Conservation (phyloP, 2,888 invertebrate genomes). For the Metellina segmentata region DNA sequence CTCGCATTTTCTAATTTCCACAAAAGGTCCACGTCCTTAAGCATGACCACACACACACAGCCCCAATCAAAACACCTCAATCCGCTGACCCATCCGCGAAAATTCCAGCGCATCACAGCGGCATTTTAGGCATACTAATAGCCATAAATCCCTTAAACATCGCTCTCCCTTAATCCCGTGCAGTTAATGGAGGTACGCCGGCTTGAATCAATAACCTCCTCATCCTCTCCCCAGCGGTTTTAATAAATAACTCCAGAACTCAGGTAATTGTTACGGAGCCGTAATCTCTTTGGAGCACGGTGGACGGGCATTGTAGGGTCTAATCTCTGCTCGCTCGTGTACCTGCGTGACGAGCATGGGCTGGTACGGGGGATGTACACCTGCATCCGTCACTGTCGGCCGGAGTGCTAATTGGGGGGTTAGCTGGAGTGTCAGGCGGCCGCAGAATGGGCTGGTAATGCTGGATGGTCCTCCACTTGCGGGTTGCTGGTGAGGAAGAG, state of each 20-base stretch:
- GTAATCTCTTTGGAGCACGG: slow-evolving; percentile 51
- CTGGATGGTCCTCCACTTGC: not conserved
- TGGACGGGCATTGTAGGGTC: not conserved
- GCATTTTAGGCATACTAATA: slow-evolving; percentile 60
- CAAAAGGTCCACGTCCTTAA: not conserved
- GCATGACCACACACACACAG: not conserved
- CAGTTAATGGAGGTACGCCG: slow-evolving; percentile 13
- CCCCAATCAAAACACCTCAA: slow-evolving; percentile 39
- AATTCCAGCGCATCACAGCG: not conserved
- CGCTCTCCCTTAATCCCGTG: slow-evolving; percentile 30
- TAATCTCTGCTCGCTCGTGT: slow-evolving; percentile 60
- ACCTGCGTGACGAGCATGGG: slow-evolving; percentile 35
- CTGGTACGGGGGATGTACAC: slow-evolving; percentile 17
- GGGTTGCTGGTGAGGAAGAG: slow-evolving; percentile 2
- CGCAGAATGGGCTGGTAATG: not conserved
- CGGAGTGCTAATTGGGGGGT: slow-evolving; percentile 63
- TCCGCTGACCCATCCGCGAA: not conserved
- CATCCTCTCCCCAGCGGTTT: slow-evolving; percentile 37
- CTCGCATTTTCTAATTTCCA: too few relatives aligned
- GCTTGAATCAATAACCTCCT: slow-evolving; percentile 56
- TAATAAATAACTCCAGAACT: slow-evolving; percentile 64
- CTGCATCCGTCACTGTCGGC: slow-evolving; percentile 60
- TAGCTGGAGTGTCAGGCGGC: slow-evolving; percentile 46
- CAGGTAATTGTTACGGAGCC: slow-evolving; percentile 65
- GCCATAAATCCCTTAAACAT: slow-evolving; percentile 65